Conservation (phyloP, 2,888 invertebrate genomes). For the Nebria brevicollis region DNA sequence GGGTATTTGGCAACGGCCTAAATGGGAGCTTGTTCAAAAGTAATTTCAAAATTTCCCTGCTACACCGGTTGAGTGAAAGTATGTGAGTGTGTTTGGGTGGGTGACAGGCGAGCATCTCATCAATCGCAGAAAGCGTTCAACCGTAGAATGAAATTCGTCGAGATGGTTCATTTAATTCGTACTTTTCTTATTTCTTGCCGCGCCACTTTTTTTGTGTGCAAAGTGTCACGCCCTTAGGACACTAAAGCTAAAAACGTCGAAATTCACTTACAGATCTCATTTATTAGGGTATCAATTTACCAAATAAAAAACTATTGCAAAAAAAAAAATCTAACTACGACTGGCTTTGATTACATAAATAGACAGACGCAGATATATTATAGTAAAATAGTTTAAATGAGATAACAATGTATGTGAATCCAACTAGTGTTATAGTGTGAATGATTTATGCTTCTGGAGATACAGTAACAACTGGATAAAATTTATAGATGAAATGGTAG, state of each 20-base stretch:
- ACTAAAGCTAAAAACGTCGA: not conserved
- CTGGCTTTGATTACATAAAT: too few species aligned
- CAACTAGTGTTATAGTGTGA: not conserved
- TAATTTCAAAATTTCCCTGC: conserved; percentile 35
- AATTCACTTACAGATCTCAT: not conserved
- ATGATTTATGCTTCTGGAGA: not conserved
- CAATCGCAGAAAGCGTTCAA: conserved; percentile 25
- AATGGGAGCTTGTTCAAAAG: conserved; percentile 36
- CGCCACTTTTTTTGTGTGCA: not conserved
- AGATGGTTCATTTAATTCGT: conserved; percentile 33
- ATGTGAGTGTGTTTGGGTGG: not conserved
- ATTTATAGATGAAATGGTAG: not conserved
- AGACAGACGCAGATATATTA: too few species aligned
- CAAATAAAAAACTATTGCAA: too few species aligned
- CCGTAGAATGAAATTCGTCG: conserved; percentile 34
- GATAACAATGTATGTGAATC: too few species aligned
- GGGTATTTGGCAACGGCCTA: conserved; percentile 5
- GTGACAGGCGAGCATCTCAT: conserved; percentile 30
- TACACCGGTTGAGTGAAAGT: conserved; percentile 12
- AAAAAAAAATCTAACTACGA: too few species aligned
- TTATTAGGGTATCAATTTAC: not conserved
- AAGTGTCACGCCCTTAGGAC: not conserved
- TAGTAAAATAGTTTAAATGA: too few species aligned
- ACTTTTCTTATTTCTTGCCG: conserved; percentile 40
- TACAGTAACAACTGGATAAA: not conserved